Base-by-base conservation (phyloP, 2,888 invertebrate species). In the Torymus auratus region DNA sequence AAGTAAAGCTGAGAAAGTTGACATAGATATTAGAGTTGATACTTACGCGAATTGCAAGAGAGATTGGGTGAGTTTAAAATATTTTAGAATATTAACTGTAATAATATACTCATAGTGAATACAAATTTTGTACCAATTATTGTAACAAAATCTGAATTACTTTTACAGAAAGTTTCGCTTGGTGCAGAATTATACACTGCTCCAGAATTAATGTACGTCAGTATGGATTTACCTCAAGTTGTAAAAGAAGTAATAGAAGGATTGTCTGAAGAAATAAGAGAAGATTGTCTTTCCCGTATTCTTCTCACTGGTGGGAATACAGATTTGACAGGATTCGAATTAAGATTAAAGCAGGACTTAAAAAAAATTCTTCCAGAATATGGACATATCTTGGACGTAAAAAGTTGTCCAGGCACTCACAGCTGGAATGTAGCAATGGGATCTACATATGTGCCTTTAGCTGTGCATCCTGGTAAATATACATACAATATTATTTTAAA, bases 361-460 rank as follows among this genome's bases (percentile, higher is more conserved):
- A 84, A 87, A 61, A 89, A 90, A 73, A 77, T 89, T 78, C 85
- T 91, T 70, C 91, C 91, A 11, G 88, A 91, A 53, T 86, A 90
- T 81, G 89, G 88, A 56, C 84, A 86, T 53, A 89, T 91, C 80
- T 86, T 91, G 73, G 89, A 91, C 80, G 89, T 91, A 20, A 87
- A 85, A 82, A 89, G 88, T 83, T 90, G 88, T 84, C 89, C 89
- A 53, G 90, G 90, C 79, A 89, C 89, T 52, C 89, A 89, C 82
- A 91, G 90, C 80, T 91, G 90, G 91, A 91, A 91, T 84, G 91
- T 91, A 28, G 91, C 90, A 52, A 89, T 91, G 91, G 91, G 91
- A 70, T 91, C 91, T 72, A 90, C 90, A 58, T 89, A 90, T 82
- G 88, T 91, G 84, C 89, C 89, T 84, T 86, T 91, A 84, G 88